Percentiles rank a stretch among this genome's conserved stretches.
Evolutionary conservation across 53 echinoderm and acorn worm species (phyloP).

Genomic region (Paelopatides confundens): DNA sequence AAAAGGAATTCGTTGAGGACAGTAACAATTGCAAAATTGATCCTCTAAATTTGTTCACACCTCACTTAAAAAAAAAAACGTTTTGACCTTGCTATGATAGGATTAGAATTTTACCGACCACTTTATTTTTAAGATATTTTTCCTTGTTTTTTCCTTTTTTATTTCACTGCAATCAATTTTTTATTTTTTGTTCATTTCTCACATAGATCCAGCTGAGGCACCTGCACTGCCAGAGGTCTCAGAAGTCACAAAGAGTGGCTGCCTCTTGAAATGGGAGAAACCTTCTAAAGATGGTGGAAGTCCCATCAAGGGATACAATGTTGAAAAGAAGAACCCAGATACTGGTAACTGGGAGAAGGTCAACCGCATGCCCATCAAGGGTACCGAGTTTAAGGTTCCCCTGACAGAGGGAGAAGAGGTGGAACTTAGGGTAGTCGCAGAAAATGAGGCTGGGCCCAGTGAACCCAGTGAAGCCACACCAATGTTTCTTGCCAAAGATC

Average conservation of each 20-base stretch:
- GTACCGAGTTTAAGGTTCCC: conserved; percentile 72
- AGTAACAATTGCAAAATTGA: too few species aligned
- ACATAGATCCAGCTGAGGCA: conserved; percentile 78
- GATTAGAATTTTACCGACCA: too few species aligned
- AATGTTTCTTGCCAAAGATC: conserved; percentile 88
- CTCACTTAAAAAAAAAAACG: too few species aligned
- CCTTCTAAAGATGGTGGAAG: conserved; percentile 88
- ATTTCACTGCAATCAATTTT: too few species aligned
- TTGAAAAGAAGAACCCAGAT: conserved; percentile 92
- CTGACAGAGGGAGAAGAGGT: conserved; percentile 85
- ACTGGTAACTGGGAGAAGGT: conserved; percentile 88
- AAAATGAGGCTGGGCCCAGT: conserved; percentile 94
- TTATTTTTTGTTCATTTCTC: too few species aligned
- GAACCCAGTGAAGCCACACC: conserved; percentile 82
- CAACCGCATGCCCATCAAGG: conserved; percentile 90
- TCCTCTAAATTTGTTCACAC: too few species aligned
- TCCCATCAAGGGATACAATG: conserved; percentile 87
- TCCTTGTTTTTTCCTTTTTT: too few species aligned
- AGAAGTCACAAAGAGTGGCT: conserved; percentile 87
- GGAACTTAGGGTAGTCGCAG: conserved; percentile 85
- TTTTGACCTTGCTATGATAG: too few species aligned
- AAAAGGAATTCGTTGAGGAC: too few species aligned
- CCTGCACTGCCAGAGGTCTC: conserved; percentile 78
- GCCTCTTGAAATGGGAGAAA: conserved; percentile 77
- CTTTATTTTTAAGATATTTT: too few species aligned